These are phyloP conservation scores for Ceratothoa steindachneri DNA, from an alignment of 2,888 invertebrate species.

Conservation along the genomic window DNA sequence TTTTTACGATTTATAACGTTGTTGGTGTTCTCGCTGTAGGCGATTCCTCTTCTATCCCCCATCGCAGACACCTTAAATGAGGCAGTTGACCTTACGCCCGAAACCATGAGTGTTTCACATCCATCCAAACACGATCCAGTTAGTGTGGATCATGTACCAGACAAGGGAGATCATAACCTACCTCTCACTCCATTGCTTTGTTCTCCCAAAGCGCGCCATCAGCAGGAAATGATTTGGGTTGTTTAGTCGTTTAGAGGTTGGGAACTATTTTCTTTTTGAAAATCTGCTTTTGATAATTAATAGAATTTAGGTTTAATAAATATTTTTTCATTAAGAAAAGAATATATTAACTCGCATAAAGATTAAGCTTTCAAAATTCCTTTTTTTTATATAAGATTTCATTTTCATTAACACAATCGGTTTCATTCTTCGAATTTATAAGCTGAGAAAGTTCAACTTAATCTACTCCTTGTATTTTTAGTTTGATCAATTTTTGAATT, in stretches of 20 bases:
- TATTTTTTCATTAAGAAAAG: too few species aligned
- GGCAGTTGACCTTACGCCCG: neutral
- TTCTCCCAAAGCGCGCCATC: slow-evolving; percentile 9
- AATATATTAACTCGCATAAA: too few species aligned
- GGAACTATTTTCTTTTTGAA: neutral
- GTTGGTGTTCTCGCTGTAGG: neutral
- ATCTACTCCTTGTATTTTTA: too few species aligned
- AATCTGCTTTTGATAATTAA: neutral
- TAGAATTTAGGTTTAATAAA: neutral
- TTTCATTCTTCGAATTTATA: too few species aligned
- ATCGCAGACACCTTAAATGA: neutral
- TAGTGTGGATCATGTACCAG: neutral
- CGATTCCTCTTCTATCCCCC: neutral
- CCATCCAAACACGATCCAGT: neutral
- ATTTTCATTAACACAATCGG: too few species aligned
- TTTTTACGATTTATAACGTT: neutral
- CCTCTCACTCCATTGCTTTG: slow-evolving; percentile 3
- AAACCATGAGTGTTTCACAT: neutral
- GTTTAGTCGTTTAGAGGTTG: slow-evolving; percentile 5
- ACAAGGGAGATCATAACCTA: neutral
- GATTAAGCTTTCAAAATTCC: too few species aligned
- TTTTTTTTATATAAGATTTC: too few species aligned
- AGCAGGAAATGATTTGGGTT: slow-evolving; percentile 12
- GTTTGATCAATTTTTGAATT: too few species aligned
- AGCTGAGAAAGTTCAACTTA: too few species aligned